Base-by-base conservation (phyloP, 2,888 invertebrate species). In the Synanthedon vespiformis region DNA sequence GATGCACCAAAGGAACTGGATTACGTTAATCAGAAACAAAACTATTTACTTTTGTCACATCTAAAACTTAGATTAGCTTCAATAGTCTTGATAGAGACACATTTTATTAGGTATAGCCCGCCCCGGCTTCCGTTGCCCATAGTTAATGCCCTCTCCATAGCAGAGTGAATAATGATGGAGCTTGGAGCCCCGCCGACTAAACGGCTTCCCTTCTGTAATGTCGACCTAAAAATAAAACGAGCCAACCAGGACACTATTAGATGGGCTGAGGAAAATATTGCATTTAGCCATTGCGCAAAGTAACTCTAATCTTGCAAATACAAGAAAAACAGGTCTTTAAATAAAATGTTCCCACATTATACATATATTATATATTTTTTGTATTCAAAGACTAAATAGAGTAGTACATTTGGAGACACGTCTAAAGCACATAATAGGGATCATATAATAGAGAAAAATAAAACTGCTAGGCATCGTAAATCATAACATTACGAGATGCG, bases 181-280 rank as follows among this genome's bases (percentile, higher is more conserved):
- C 51, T 51, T 53, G 53, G 50, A 14, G 53, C 57, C 76, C 70
- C 68, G 58, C 16, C 52, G 41, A 14, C 64, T 57, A 60, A 58
- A 59, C 64, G 62, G 68, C 69, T 75, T 77, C 76, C 68, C 69
- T 71, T 67, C 62, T 61, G 63, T 47, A 47, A 59, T 61, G 65
- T 58, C 68, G 74, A 74, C 76, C 77, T 79, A 77, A 78, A 80
- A 74, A 80, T 78, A 74, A 70, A 63, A 61, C 64, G 62, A 69
- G 64, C 57, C 57, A 52, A 54, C 53, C 55, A 58, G 59, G 59
- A 54, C 58, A 57, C 59, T 49, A 55, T 13, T 44, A 44, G 44
- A 22, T 48, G 48, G 18, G 16, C 13, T 16, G 10, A 48, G 48
- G 22, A 48, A 48, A 48, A 14, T 48, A 22, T 22, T 48, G 48